phyloP scores from a whole-genome alignment of 2,113 vertebrate genomes.

The Chionomys nivalis region DNA sequence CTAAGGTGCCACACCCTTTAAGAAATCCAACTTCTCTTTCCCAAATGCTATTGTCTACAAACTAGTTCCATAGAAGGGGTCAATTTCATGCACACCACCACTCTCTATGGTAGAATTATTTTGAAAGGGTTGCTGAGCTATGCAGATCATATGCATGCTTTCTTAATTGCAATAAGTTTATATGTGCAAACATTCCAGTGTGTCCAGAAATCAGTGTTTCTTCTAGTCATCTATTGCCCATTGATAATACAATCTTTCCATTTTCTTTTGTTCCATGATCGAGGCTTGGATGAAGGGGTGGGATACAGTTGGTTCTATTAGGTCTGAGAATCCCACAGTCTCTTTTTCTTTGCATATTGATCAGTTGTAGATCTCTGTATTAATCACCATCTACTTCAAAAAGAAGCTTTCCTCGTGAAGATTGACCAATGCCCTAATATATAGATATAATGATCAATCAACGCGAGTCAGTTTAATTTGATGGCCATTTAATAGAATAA shows the following conservation, averaged over 20 bases:
- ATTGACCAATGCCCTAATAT: no score
- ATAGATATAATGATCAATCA: background rate
- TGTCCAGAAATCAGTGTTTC: background rate
- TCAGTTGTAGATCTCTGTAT: background rate
- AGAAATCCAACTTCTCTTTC: background rate
- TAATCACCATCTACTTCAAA: background rate
- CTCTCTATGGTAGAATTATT: background rate
- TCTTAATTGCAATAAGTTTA: background rate
- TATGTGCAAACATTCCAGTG: background rate
- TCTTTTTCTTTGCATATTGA: background rate
- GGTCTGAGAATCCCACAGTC: background rate
- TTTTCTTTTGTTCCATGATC: background rate
- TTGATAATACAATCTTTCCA: background rate
- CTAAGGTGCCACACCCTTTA: background rate
- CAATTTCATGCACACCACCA: background rate
- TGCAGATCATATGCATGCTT: background rate
- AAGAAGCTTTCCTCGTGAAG: background rate
- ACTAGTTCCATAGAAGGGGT: background rate
- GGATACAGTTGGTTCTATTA: background rate
- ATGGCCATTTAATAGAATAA: background rate
- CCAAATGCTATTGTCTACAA: background rate
- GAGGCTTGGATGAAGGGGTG: background rate
- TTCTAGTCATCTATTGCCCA: no score
- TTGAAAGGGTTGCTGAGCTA: background rate
- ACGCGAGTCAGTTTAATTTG: background rate